phyloP scores from a whole-genome alignment of 2,797 vertebrate genomes.

The Gymnothorax reevesii region DNA sequence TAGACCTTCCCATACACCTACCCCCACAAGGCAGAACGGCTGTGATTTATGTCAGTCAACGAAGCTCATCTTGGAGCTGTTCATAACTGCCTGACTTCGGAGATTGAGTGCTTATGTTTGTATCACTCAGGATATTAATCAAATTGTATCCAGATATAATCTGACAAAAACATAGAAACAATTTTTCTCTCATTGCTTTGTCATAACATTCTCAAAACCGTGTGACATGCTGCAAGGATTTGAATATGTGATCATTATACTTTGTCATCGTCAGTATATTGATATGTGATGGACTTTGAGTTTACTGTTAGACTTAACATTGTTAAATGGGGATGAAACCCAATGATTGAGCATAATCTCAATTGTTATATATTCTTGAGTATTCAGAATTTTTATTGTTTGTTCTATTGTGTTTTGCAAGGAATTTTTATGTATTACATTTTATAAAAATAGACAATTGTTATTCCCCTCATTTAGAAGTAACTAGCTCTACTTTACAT shows the following conservation, averaged over 20 bases:
- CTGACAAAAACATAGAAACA: neutral
- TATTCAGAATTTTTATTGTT: neutral
- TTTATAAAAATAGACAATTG: too few relatives aligned
- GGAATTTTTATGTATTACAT: too few relatives aligned
- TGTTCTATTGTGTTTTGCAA: neutral
- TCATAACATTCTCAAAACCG: neutral
- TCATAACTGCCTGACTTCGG: slow-evolving; percentile 16
- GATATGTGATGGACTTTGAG: neutral
- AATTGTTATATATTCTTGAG: neutral
- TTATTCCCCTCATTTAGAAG: too few relatives aligned
- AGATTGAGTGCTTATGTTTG: neutral
- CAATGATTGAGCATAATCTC: neutral
- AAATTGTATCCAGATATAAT: slow-evolving; percentile 19
- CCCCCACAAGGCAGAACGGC: slow-evolving; percentile 36
- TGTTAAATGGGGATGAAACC: neutral
- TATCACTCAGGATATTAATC: neutral
- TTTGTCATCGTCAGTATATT: neutral
- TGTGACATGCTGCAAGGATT: neutral
- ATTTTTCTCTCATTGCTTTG: neutral
- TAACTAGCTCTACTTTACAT: too few relatives aligned
- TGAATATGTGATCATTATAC: neutral
- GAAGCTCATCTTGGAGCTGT: slow-evolving; percentile 27
- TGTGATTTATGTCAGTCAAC: slow-evolving; percentile 39
- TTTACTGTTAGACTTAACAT: neutral
- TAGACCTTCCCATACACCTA: slow-evolving; percentile 32